Evolutionary conservation across 2,113 vertebrate genomes (phyloP), one percentile per base, ranked within the genome.

Genomic region (Formicarius rufipectus): DNA sequence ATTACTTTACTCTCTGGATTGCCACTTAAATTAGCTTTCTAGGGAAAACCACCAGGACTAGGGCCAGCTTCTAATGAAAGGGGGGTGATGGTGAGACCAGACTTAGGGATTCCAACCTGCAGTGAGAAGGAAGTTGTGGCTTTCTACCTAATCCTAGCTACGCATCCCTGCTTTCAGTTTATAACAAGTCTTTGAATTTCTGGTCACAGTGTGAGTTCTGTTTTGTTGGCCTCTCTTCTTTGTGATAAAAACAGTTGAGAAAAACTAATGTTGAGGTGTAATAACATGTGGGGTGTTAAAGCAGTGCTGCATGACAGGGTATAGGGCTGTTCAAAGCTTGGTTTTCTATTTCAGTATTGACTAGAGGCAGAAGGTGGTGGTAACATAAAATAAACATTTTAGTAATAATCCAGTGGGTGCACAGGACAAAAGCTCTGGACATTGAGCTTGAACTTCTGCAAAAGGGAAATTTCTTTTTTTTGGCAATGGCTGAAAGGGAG

Each of bases 341-440:
- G 9, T n/a, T 60, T 90, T 53, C 62, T 37, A 0, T 44, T 66
- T 27, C 0, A 56, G 37, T 30, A 2, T 0, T 14, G n/a, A 12
- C 28, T 53, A 45, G 25, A 85, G 55, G 19, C n/a, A 62, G 53
- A 63, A 53, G 5, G 13, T 20, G 24, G 3, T 40, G 10, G 7
- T n/a, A 64, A 27, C 50, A 12, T 27, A 37, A 28, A 50, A 14
- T 7, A 19, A 40, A 14, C 5, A 2, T 6, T 5, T 33, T 35
- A 39, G 33, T 39, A 81, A 9, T 17, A 60, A 67, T 14, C 25
- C 58, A 58, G 2, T 12, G 28, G 15, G 10, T 35, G 14, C 3
- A 28, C 24, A 59, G 75, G 27, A 23, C 13, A 23, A 35, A 53
- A 23, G 33, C 35, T 86, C 25, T 60, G 44, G 28, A 37, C 37